phyloP scores from a whole-genome alignment of 1,140 invertebrate species.

The Nasonia giraulti region DNA sequence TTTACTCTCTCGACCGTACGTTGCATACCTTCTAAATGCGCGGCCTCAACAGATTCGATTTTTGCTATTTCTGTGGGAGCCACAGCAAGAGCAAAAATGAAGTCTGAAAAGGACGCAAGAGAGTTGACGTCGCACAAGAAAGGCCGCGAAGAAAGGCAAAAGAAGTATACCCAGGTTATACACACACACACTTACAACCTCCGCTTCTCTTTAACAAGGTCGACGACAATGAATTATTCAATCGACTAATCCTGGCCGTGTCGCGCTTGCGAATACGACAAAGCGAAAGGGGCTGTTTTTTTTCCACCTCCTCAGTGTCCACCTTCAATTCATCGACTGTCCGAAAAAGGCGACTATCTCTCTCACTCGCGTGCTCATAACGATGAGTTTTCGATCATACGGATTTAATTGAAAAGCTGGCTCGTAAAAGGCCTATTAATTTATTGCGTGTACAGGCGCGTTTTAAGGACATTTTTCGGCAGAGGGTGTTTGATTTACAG shows the following conservation, averaged over 20 bases:
- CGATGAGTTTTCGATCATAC: conserved; percentile 2
- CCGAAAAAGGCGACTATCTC: background rate
- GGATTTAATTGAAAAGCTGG: conserved; percentile 16
- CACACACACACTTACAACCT: conserved; percentile 30
- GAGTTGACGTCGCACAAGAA: conserved; percentile 32
- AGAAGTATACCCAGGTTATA: conserved; percentile 25
- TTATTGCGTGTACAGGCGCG: conserved; percentile 27
- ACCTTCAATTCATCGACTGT: background rate
- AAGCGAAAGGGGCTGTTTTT: conserved; percentile 29
- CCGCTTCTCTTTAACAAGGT: conserved; percentile 68
- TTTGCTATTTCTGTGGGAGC: too few species aligned
- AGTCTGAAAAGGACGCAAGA: conserved; percentile 20
- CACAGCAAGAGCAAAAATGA: background rate
- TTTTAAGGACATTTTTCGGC: conserved; percentile 32
- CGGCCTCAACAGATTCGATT: too few species aligned
- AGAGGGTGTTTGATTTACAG: conserved; percentile 36
- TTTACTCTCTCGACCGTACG: too few species aligned
- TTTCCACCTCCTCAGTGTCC: background rate
- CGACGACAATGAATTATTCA: conserved; percentile 72
- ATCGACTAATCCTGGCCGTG: conserved; percentile 68
- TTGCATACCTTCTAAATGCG: too few species aligned
- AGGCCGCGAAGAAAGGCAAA: background rate
- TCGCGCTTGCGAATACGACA: conserved; percentile 67
- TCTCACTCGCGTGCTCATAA: background rate
- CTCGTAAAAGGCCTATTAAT: conserved; percentile 44